Conservation (phyloP, 1,140 invertebrate genomes). For the Belonocnema kinseyi region DNA sequence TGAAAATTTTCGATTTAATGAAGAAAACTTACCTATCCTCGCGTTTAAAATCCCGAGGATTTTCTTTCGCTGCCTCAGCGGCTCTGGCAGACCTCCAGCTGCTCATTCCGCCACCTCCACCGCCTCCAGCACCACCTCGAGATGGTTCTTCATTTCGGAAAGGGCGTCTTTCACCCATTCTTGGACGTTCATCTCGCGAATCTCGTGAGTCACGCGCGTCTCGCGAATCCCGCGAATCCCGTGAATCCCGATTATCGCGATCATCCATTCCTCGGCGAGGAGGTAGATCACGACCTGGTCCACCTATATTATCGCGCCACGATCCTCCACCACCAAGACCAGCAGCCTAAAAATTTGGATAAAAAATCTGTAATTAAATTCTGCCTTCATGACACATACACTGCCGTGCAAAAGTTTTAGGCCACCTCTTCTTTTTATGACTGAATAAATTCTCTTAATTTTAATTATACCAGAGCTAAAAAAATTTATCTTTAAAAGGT, state of each 20-base stretch:
- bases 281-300: neutral
- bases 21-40: conserved; percentile 23
- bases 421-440: too few relatives aligned
- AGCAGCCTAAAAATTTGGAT: neutral
- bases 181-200: conserved; percentile 6
- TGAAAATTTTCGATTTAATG: neutral
- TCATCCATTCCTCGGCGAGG: conserved; percentile 5
- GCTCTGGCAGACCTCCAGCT: conserved; percentile 35
- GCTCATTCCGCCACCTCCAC: neutral
- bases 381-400: too few relatives aligned
- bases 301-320: conserved; percentile 25
- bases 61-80: conserved; percentile 37
- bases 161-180: neutral
- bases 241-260: conserved; percentile 2
- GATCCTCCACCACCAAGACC: conserved; percentile 41
- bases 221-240: neutral
- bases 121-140: conserved; percentile 4
- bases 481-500: too few relatives aligned
- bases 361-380: too few relatives aligned
- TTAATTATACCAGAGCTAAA: too few relatives aligned
- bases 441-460: too few relatives aligned
- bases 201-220: neutral
- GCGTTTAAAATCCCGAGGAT: conserved; percentile 31
- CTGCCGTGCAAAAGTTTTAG: too few relatives aligned
- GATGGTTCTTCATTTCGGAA: conserved; percentile 12